Evolutionary conservation across 1,140 invertebrate genomes (phyloP), one percentile per base, ranked within the genome.

Genomic region (Venustaconcha ellipsiformis): DNA sequence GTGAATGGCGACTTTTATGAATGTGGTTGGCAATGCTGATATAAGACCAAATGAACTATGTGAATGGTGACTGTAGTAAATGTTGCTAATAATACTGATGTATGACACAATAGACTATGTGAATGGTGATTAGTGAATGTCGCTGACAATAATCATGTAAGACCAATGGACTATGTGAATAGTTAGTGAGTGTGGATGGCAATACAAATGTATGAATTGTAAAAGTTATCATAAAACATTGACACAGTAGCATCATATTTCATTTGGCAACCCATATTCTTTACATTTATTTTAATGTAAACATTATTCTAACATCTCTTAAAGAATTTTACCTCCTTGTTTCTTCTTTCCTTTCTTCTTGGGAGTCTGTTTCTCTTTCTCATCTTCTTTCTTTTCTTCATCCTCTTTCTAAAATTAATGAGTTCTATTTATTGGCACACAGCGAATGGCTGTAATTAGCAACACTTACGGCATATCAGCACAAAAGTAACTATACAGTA

Each of bases 341-440:
- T 79, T 82, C 69, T 80, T 79, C 75, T 82, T 78, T 78, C 68
- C 83, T 78, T 20, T 75, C 67, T 78, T 76, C 74, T 62, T 74
- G 37, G 20, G 59, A 67, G 71, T 77, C 17, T 48, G 65, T 37
- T 68, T 59, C 57, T 77, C 72, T 48, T 60, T 30, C 15, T 81
- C 76, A 69, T 69, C 23, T 58, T 74, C 58, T 58, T 70, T 64
- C 23, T 70, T 68, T 67, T 76, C 71, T 65, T 68, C 70, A 0
- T 65, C 57, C 59, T 74, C 69, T 58, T 14, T 70, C 65, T 72
- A 20, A 17, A 72, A 56, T 59, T 14, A 26, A n/a, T 58, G 26
- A 57, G 20, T 57, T 30, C 2, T 59, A 70, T 57, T 17, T 57
- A 57, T 4, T n/a, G 58, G 20, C 23, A 20, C 37, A n/a, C 48